These are phyloP conservation scores for Lapara coniferarum DNA, from an alignment of 2,888 invertebrate species.

Conservation along the genomic window DNA sequence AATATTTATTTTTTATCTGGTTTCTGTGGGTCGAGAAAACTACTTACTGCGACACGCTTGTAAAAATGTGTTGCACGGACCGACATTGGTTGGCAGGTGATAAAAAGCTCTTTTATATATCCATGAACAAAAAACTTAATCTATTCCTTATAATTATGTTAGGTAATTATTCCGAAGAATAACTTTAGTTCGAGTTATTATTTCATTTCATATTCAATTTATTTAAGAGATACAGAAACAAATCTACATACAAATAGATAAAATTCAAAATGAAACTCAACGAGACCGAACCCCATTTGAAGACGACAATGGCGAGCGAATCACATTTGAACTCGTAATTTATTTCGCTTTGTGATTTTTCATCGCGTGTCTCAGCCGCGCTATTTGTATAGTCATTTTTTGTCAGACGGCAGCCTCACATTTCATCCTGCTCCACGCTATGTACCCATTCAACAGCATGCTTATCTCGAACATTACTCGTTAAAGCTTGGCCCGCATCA, in stretches of 20 bases:
- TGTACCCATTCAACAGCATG: conserved; percentile 36
- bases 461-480: conserved; percentile 53
- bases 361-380: conserved; percentile 54
- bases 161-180: too few species aligned
- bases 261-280: conserved; percentile 28
- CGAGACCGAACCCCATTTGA: conserved; percentile 30
- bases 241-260: not conserved
- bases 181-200: too few species aligned
- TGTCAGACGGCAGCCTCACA: conserved; percentile 46
- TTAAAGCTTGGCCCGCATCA: conserved; percentile 52
- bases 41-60: too few species aligned
- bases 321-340: conserved; percentile 58
- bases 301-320: conserved; percentile 46
- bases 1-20: too few species aligned
- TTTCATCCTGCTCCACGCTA: conserved; percentile 47
- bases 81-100: too few species aligned
- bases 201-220: too few species aligned
- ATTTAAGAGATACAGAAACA: not conserved
- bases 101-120: too few species aligned
- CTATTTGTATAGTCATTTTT: conserved; percentile 58
- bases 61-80: too few species aligned
- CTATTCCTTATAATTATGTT: too few species aligned
- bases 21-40: too few species aligned
- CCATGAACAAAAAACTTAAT: too few species aligned
- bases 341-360: conserved; percentile 66